Evolutionary conservation across 2,113 vertebrate species (phyloP).

Genomic region (Callipepla californica): DNA sequence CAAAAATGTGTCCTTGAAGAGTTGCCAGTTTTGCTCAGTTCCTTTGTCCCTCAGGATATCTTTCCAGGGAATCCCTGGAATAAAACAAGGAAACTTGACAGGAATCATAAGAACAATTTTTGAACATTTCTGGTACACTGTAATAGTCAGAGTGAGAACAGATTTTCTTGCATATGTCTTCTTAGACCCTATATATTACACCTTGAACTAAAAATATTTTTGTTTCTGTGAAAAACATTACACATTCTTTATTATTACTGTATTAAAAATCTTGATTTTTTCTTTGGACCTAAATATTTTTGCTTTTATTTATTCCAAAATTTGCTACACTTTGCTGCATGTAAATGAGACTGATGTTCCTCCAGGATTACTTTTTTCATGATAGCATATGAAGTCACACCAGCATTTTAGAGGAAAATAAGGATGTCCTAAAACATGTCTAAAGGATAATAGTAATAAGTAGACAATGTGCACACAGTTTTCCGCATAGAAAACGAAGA

Average conservation of each 20-base stretch:
- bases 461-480: background rate
- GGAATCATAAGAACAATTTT: background rate
- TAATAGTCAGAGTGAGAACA: background rate
- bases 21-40: too few species aligned
- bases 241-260: background rate
- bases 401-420: background rate
- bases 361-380: background rate
- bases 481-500: background rate
- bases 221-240: background rate
- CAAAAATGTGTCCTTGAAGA: too few species aligned
- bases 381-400: background rate
- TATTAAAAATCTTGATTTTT: background rate
- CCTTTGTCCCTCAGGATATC: too few species aligned
- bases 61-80: too few species aligned
- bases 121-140: background rate
- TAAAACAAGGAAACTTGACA: background rate
- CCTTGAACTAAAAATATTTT: conserved; percentile 19
- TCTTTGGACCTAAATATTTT: conserved; percentile 31
- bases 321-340: conserved; percentile 1
- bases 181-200: background rate
- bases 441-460: background rate
- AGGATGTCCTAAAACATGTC: background rate
- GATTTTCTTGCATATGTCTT: background rate
- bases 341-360: conserved; percentile 52
- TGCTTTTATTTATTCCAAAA: conserved; percentile 10